These are phyloP conservation scores for Suricata suricatta DNA, from an alignment of 2,113 vertebrate species.

Conservation along the genomic window DNA sequence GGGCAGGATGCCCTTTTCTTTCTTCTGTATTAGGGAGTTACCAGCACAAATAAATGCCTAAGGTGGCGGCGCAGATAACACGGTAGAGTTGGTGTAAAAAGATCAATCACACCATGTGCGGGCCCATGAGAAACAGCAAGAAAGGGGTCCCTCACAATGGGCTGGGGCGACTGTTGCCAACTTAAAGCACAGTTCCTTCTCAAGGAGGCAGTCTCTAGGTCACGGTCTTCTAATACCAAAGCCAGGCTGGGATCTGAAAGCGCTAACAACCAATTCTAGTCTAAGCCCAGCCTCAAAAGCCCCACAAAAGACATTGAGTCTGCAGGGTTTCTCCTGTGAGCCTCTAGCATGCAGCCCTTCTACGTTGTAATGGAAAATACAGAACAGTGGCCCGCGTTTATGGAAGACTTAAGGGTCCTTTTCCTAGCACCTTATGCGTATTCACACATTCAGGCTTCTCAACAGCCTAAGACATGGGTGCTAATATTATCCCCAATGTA, in stretches of 20 bases:
- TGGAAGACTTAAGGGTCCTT: neutral
- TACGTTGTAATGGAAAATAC: neutral
- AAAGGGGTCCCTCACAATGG: neutral
- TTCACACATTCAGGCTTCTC: neutral
- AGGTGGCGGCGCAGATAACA: no score
- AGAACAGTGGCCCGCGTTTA: neutral
- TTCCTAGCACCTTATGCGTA: neutral
- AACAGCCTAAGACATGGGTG: neutral
- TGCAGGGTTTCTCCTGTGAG: neutral
- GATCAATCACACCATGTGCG: neutral
- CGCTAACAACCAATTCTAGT: neutral
- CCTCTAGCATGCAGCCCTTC: neutral
- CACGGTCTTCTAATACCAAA: neutral
- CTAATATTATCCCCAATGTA: neutral
- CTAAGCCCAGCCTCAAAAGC: neutral
- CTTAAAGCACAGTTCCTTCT: neutral
- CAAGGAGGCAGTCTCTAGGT: neutral
- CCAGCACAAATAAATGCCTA: neutral
- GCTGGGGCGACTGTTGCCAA: neutral
- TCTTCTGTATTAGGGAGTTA: neutral
- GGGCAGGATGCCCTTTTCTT: neutral
- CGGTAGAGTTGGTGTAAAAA: neutral
- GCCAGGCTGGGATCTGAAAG: neutral
- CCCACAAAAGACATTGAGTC: neutral
- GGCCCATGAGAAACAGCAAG: neutral